Base-by-base conservation (phyloP, 2,797 vertebrate genomes). In the Ceryle rudis region DNA sequence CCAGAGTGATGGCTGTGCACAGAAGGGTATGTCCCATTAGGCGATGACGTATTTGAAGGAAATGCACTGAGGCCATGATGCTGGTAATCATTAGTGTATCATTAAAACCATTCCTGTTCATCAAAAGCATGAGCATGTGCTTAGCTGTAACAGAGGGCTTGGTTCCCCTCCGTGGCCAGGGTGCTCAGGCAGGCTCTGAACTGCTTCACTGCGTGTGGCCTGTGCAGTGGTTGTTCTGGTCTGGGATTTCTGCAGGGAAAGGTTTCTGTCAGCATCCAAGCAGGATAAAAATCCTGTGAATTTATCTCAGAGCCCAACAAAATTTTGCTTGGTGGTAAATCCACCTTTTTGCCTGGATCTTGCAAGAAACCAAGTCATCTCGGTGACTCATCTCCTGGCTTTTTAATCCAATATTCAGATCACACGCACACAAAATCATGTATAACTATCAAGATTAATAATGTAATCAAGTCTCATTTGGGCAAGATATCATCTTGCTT, bases 401-500 rank as follows among this genome's bases (percentile, higher is more conserved):
- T 89, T 86, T 79, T 37, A 85, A 96, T 91, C 46, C 81, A 29
- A 46, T 60, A 93, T 92, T 94, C 11, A 4, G 80, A 82, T 80
- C 81, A 84, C 70, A 67, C 0, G 4, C 86, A 39, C 26, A 52
- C 3, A 85, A 89, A 92, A 74, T 84, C 47, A 16, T 51, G 71
- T 73, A 31, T 70, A 95, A 85, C 81, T 46, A 88, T 94, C 92
- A 65, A 91, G 84, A 91, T 93, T 89, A 93, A 94, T 93, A 89
- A 91, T 69, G 86, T 78, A 91, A 95, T 87, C 89, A 71, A 66
- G 31, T 74, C 95, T 95, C 91, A 91, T 95, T 96, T 94, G 65
- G 41, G 81, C 41, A 86, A 91, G 93, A 96, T 94, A 95, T 35
- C 90, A 96, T 96, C 94, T 92, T 54, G 72, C 91, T 94, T 96